A percentile compares a stretch with the other conserved stretches of the same genome.
These are phyloP conservation scores for Drosophila pandora DNA, from an alignment of 1,140 invertebrate genomes.

Conservation along the genomic window DNA sequence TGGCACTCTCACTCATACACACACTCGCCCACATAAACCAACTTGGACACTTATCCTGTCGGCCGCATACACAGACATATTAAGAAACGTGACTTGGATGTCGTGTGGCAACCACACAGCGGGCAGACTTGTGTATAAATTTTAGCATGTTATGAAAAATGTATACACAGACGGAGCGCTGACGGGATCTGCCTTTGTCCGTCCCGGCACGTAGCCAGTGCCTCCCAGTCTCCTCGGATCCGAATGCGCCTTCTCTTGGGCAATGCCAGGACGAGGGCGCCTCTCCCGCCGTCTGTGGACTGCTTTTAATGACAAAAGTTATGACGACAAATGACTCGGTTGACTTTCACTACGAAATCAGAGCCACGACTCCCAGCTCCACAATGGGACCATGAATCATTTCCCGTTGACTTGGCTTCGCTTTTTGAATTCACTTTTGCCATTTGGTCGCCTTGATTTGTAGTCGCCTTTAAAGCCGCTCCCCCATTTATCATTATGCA, in stretches of 20 bases:
- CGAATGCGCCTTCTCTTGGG: background rate
- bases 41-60: slow-evolving; percentile 44
- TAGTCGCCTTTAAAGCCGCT: slow-evolving; percentile 35
- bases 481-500: slow-evolving; percentile 69
- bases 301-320: slow-evolving; percentile 76
- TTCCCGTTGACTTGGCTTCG: slow-evolving; percentile 52
- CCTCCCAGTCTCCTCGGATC: slow-evolving; percentile 22
- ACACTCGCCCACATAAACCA: slow-evolving; percentile 9
- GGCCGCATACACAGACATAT: slow-evolving; percentile 56
- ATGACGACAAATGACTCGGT: slow-evolving; percentile 78
- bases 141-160: slow-evolving; percentile 80
- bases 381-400: slow-evolving; percentile 74
- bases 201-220: slow-evolving; percentile 49
- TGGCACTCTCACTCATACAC: background rate
- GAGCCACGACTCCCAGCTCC: slow-evolving; percentile 30
- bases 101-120: slow-evolving; percentile 21
- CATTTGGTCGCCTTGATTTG: slow-evolving; percentile 53
- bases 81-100: slow-evolving; percentile 75
- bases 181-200: slow-evolving; percentile 56
- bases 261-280: background rate
- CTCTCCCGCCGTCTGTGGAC: slow-evolving; percentile 5
- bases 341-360: slow-evolving; percentile 78
- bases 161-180: slow-evolving; percentile 46
- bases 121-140: slow-evolving; percentile 18
- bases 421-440: slow-evolving; percentile 51